Base-by-base conservation (phyloP, 2,888 invertebrate genomes). In the Hoplodrina ambigua region DNA sequence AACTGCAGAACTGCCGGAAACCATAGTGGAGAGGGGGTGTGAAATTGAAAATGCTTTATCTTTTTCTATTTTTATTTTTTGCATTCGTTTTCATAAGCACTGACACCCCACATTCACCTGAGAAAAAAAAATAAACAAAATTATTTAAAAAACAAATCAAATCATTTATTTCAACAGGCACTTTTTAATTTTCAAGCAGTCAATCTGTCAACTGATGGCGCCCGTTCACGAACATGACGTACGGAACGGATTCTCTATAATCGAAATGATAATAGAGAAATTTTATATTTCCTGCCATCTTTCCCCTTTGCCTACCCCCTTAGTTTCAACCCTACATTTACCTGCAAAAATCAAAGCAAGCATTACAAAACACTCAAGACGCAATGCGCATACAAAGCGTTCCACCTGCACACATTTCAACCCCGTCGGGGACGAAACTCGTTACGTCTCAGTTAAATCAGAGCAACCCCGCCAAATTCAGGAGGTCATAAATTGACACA, bases 401-500 rank as follows among this genome's bases (percentile, higher is more conserved):
- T 60, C 74, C 70, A 82, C 84, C 83, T 83, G 82, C 63, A 74
- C 72, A 73, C 64, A 77, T 75, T 77, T 71, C 57, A 68, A 53
- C 77, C 78, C 76, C 60, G 41, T 50, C 54, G 66, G 65, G 66
- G 78, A 69, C 61, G 71, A 77, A 83, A 71, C 84, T 84, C 85
- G 83, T 87, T 85, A 85, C 87, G 75, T 84, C 86, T 86, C 84
- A 81, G 86, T 87, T 86, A 88, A 91, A 91, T 90, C 90, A 87
- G 88, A 73, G 81, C 85, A 88, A 88, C 90, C 88, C 91, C 86
- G 84, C 87, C 86, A 84, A 89, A 89, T 89, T 88, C 84, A 86
- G 85, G 80, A 88, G 89, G 88, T 85, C 88, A 91, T 93, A 92
- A 93, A 92, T 92, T 92, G 90, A 85, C 82, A 83, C 88, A 88